phyloP scores from a whole-genome alignment of 64 coral and sea anemone genomes.

The Montipora foliosa region DNA sequence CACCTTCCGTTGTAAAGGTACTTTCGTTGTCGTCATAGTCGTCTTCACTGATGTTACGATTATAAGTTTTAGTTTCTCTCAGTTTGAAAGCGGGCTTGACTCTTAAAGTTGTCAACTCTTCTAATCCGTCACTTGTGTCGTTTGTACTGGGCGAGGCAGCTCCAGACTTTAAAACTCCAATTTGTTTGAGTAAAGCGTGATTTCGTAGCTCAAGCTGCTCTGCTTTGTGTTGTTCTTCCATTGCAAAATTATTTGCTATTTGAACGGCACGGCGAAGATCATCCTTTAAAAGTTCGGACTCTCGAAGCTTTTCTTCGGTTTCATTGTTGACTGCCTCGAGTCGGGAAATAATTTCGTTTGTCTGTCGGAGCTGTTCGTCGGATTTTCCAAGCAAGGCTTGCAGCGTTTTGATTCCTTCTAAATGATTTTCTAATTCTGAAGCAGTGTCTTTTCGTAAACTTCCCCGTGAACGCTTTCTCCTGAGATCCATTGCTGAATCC shows the following conservation, averaged over 20 bases:
- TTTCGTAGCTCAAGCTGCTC: slow-evolving; percentile 20
- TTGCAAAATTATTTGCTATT: slow-evolving; percentile 72
- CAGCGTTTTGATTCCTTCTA: slow-evolving; percentile 71
- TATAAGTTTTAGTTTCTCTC: neutral
- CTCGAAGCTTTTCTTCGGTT: slow-evolving; percentile 66
- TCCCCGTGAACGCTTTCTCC: slow-evolving; percentile 37
- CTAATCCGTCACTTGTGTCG: slow-evolving; percentile 8
- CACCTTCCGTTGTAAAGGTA: slow-evolving; percentile 51
- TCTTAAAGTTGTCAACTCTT: neutral
- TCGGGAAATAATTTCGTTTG: slow-evolving; percentile 67
- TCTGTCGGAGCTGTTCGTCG: slow-evolving; percentile 64
- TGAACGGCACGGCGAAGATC: slow-evolving; percentile 68
- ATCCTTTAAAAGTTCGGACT: slow-evolving; percentile 38
- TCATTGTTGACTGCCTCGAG: slow-evolving; percentile 63
- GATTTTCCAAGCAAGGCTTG: slow-evolving; percentile 64
- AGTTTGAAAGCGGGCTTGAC: neutral
- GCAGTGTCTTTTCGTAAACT: slow-evolving; percentile 3
- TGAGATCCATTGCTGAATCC: slow-evolving; percentile 50
- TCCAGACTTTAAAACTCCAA: neutral
- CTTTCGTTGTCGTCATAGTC: slow-evolving; percentile 31
- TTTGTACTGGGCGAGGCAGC: neutral
- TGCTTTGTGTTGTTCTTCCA: slow-evolving; percentile 59
- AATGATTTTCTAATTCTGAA: slow-evolving; percentile 27
- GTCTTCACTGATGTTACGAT: slow-evolving; percentile 26
- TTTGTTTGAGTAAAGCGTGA: slow-evolving; percentile 42